A percentile compares a stretch with the other conserved stretches of the same genome.
These are phyloP conservation scores for Dasyornis broadbenti DNA, from an alignment of 2,113 vertebrate genomes.

Conservation along the genomic window DNA sequence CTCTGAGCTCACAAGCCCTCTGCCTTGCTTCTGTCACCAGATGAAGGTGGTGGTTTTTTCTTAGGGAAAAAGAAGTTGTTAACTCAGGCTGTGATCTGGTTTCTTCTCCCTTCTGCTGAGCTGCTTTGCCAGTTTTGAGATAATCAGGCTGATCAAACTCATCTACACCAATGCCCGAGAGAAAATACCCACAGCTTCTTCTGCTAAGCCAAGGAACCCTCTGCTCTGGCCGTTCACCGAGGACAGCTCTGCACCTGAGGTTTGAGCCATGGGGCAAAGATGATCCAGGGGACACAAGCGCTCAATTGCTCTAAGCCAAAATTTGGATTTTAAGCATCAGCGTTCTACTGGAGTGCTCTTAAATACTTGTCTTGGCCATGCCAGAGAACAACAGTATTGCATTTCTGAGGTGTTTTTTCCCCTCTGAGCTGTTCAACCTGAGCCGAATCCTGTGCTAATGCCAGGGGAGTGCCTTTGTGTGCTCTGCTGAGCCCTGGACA, in stretches of 20 bases:
- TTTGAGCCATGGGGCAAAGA: background rate
- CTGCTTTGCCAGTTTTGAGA: background rate
- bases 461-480: background rate
- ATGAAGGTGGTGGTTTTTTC: background rate
- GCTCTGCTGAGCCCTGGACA: background rate
- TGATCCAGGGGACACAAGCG: background rate
- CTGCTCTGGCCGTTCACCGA: background rate
- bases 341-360: background rate
- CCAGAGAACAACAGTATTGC: background rate
- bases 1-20: background rate
- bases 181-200: background rate
- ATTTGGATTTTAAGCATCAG: background rate
- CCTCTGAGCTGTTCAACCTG: background rate
- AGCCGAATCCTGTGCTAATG: background rate
- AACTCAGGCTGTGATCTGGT: background rate
- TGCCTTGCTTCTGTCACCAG: background rate
- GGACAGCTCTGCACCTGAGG: background rate
- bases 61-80: background rate
- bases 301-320: background rate
- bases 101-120: background rate
- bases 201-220: background rate
- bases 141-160: background rate
- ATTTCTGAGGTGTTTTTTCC: background rate
- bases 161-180: rapidly evolving
- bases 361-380: background rate